Evolutionary conservation across 2,888 invertebrate genomes (phyloP), one percentile per base, ranked within the genome.

Genomic region (Drosophila parthenogenetica): DNA sequence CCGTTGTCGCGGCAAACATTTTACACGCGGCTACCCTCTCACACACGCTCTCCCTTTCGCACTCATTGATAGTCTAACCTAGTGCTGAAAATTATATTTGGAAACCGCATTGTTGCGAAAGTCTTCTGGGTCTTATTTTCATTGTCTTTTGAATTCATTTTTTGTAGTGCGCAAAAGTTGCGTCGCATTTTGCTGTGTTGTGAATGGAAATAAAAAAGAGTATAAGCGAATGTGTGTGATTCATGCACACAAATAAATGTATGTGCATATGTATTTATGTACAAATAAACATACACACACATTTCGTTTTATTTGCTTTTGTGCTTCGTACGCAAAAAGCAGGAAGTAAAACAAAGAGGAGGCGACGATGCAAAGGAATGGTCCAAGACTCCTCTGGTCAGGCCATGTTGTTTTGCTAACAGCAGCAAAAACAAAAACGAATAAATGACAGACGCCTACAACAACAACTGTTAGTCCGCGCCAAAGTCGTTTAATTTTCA

Each of bases 401-500:
- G 77, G 57, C 73, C 73, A 77, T 76, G 69, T 65, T 76, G 59
- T 48, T 73, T 66, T 66, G 59, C 39, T 40, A 63, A 37, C 51
- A 55, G 43, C 53, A 60, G 10, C 29, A 59, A 11, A 17, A 67
- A 32, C 22, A 69, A 53, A 19, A 60, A 58, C 19, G 32, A 50
- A 29, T 53, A 49, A 59, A 60, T 53, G 29, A 46, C 43, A 60
- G 25, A 60, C 61, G 42, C 54, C 60, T 51, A 69, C 78, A 73
- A 55, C 70, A 73, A 83, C 78, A 81, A 69, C 65, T 71, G 72
- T 77, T 73, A 69, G 50, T 67, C 72, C 74, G 81, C 84, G 79
- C 75, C 69, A 82, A 81, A 81, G 66, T 66, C 73, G 54, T 62
- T 58, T 39, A 77, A 77, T 77, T 69, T 62, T 53, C 42, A 53